Conservation (phyloP, 1,140 invertebrate species). For the Mercenaria mercenaria region DNA sequence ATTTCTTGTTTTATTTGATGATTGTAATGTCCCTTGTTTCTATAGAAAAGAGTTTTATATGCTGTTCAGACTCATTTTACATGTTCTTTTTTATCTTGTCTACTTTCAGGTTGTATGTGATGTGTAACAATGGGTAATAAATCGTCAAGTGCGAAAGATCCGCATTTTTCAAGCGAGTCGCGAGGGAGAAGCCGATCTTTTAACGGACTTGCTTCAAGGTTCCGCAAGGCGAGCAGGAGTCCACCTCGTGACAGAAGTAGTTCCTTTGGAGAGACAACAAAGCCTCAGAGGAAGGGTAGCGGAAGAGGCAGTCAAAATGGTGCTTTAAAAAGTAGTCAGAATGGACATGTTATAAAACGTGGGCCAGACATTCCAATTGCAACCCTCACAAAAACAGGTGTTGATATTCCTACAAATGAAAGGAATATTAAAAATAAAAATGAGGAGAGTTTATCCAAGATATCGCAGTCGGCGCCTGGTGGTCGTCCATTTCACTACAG, state of each 20-base stretch:
- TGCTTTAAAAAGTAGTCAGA: slow-evolving; percentile 49
- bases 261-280: slow-evolving; percentile 50
- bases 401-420: background rate
- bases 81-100: background rate
- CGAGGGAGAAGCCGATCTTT: slow-evolving; percentile 63
- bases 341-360: slow-evolving; percentile 57
- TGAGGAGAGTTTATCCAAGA: background rate
- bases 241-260: slow-evolving; percentile 60
- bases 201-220: slow-evolving; percentile 57
- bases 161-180: slow-evolving; percentile 39
- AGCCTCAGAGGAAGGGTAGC: slow-evolving; percentile 41
- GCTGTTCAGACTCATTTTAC: too few species aligned
- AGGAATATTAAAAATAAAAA: background rate
- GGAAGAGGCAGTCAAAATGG: slow-evolving; percentile 53
- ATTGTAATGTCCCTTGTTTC: too few species aligned
- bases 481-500: slow-evolving; percentile 41
- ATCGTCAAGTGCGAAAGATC: slow-evolving; percentile 48
- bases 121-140: slow-evolving; percentile 62
- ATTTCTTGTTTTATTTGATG: too few species aligned
- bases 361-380: slow-evolving; percentile 60
- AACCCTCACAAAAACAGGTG: slow-evolving; percentile 3
- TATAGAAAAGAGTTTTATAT: too few species aligned
- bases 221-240: slow-evolving; percentile 53
- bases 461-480: slow-evolving; percentile 59
- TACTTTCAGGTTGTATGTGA: slow-evolving; percentile 27